Percentiles rank a stretch among this genome's conserved stretches.
phyloP scores from a whole-genome alignment of 2,888 invertebrate genomes.

The Agonum fuliginosum region DNA sequence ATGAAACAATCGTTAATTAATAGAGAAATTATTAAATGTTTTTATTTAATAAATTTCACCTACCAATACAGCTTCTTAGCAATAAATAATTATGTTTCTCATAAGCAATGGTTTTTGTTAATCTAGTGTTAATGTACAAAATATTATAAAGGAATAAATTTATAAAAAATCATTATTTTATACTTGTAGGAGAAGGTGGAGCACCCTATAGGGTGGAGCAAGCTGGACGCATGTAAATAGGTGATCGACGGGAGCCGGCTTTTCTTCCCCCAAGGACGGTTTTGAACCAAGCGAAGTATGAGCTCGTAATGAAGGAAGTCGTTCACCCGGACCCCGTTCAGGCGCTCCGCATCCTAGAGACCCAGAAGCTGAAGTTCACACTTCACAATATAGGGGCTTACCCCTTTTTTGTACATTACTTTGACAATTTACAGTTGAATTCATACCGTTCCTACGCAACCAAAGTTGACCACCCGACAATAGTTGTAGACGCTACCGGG shows the following conservation, averaged over 20 bases:
- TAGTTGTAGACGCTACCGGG: conserved; percentile 62
- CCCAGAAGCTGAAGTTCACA: neutral
- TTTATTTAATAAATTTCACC: no score
- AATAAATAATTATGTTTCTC: no score
- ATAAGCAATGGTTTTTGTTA: no score
- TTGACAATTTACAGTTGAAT: conserved; percentile 56
- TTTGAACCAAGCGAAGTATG: neutral
- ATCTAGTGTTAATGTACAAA: no score
- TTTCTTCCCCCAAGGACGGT: neutral
- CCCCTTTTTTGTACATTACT: conserved; percentile 61
- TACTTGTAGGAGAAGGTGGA: neutral
- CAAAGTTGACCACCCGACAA: neutral
- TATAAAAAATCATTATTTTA: no score
- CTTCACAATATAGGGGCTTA: conserved; percentile 56
- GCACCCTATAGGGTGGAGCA: neutral
- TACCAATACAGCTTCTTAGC: no score
- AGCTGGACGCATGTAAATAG: neutral
- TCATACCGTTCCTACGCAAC: conserved; percentile 31
- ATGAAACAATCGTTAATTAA: no score
- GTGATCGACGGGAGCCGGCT: neutral
- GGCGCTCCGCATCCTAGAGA: neutral
- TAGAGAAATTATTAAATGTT: no score
- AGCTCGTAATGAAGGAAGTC: neutral
- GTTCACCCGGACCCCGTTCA: neutral
- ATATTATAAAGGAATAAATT: no score